Percentiles rank a stretch among this genome's conserved stretches.
phyloP scores from a whole-genome alignment of 2,888 invertebrate species.

The Sminthurinus aureus region DNA sequence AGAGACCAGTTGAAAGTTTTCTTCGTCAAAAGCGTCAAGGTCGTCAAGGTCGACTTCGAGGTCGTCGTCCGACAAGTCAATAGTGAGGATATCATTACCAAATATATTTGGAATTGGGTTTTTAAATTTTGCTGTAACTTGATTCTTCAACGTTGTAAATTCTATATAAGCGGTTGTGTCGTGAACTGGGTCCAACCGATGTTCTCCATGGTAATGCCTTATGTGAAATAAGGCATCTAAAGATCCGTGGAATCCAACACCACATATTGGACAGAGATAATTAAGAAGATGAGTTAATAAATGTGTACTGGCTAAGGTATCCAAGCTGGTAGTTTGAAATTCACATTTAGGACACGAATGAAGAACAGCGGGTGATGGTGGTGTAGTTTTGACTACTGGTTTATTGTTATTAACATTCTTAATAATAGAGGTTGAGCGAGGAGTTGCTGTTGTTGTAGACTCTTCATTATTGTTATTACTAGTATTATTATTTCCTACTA shows the following conservation, averaged over 20 bases:
- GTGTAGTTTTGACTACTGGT: neutral
- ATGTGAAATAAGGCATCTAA: slow-evolving; percentile 48
- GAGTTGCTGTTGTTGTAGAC: neutral
- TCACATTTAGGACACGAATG: slow-evolving; percentile 46
- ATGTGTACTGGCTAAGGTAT: slow-evolving; percentile 43
- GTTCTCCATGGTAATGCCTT: slow-evolving; percentile 42
- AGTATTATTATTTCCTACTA: too few species aligned
- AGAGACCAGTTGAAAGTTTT: slow-evolving; percentile 9
- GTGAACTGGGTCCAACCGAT: slow-evolving; percentile 25
- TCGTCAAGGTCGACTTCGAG: slow-evolving; percentile 26
- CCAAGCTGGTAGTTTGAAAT: slow-evolving; percentile 35
- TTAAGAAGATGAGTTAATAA: slow-evolving; percentile 43
- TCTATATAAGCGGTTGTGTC: slow-evolving; percentile 34
- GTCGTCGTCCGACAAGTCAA: slow-evolving; percentile 35
- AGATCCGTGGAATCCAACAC: slow-evolving; percentile 34
- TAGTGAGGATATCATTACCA: slow-evolving; percentile 11
- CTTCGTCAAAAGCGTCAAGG: slow-evolving; percentile 27
- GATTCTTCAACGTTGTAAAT: slow-evolving; percentile 29
- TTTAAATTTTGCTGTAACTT: slow-evolving; percentile 17
- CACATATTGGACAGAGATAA: slow-evolving; percentile 44
- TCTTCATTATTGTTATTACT: neutral
- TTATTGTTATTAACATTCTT: neutral
- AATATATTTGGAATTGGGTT: neutral
- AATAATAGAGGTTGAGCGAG: neutral
- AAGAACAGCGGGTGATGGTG: neutral